phyloP scores from a whole-genome alignment of 2,888 invertebrate species.

The Pristionchus fissidentatus region DNA sequence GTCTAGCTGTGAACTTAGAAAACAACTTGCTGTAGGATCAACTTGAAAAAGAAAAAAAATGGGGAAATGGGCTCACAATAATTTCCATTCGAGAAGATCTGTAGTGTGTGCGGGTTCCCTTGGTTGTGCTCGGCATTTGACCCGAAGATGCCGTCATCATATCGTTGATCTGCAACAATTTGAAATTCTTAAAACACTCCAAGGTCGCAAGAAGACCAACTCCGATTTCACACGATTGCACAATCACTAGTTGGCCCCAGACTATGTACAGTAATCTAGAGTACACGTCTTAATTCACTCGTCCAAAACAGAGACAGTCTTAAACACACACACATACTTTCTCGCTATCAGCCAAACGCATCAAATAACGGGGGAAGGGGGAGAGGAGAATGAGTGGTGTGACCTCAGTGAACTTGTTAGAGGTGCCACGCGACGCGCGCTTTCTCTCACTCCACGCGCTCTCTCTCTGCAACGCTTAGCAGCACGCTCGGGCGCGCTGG shows the following conservation, averaged over 20 bases:
- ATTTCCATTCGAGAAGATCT: constrained; percentile 1
- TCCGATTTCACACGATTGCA: too few species aligned
- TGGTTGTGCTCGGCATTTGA: neutral
- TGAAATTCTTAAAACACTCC: neutral
- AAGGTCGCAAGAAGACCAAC: too few species aligned
- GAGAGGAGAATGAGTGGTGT: too few species aligned
- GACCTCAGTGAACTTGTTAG: constrained; percentile 25
- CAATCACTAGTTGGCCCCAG: too few species aligned
- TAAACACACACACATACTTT: neutral
- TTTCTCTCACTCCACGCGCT: neutral
- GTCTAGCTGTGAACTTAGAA: neutral
- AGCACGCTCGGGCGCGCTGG: constrained; percentile 9
- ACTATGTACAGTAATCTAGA: too few species aligned
- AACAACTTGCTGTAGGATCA: too few species aligned
- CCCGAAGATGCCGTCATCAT: neutral
- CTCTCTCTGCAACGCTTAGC: neutral
- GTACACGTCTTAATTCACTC: neutral
- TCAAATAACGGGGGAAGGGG: neutral
- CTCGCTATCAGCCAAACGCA: neutral
- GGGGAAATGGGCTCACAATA: neutral
- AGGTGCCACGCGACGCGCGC: neutral
- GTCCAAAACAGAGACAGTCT: neutral
- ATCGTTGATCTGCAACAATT: neutral
- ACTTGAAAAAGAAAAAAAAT: too few species aligned
- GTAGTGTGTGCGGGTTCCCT: neutral